phyloP scores from a whole-genome alignment of 2,113 vertebrate genomes.

The Crypturellus undulatus region DNA sequence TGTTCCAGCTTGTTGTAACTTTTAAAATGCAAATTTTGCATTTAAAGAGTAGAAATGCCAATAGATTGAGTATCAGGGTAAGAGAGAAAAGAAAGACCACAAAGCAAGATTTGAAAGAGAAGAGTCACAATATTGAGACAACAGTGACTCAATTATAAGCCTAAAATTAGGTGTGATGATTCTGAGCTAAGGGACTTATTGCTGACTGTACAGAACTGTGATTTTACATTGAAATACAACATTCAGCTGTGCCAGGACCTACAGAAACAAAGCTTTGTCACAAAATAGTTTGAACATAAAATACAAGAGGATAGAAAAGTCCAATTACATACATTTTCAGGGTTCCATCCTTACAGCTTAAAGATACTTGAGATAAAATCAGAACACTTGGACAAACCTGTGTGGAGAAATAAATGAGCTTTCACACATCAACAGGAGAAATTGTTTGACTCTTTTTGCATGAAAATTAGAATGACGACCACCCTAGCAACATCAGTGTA shows the following conservation, averaged over 20 bases:
- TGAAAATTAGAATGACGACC: background rate
- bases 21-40: background rate
- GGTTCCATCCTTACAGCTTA: background rate
- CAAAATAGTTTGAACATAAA: background rate
- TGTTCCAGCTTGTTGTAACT: background rate
- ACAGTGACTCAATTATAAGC: background rate
- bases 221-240: background rate
- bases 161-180: background rate
- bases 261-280: background rate
- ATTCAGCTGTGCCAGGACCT: background rate
- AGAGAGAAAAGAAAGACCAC: background rate
- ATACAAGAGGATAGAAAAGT: background rate
- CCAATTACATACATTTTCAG: background rate
- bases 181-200: background rate
- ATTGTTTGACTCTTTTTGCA: background rate
- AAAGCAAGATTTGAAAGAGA: background rate
- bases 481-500: background rate
- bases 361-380: background rate
- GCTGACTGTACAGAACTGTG: background rate
- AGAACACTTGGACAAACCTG: background rate
- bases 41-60: background rate
- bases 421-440: background rate
- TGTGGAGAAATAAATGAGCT: background rate
- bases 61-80: background rate
- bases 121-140: too few relatives aligned